Evolutionary conservation across 2,888 invertebrate species (phyloP), one percentile per base, ranked within the genome.

Genomic region (Xanthorhoe designata): DNA sequence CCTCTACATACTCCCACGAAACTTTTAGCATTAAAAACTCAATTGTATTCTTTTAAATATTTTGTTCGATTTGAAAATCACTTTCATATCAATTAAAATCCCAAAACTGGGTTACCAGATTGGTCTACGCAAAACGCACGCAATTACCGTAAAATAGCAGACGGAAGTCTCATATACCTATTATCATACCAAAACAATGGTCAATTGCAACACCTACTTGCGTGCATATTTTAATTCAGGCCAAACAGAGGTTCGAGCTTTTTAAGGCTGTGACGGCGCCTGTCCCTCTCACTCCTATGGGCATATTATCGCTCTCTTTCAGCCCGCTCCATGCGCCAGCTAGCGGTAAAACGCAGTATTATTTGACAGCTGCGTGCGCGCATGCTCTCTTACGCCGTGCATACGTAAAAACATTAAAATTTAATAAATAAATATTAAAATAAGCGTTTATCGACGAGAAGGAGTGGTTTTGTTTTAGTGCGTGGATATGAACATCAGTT

Each of bases 351-450:
- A 74, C 72, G 69, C 73, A 76, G 84, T 74, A 89, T 81, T 83
- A 79, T 75, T 74, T 91, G 92, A 92, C 92, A 90, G 87, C 87
- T 87, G 91, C 90, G 77, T 78, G 75, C 71, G 87, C 90, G 91
- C 91, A 88, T 88, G 90, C 80, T 86, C 80, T 84, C 80, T 80
- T 87, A 87, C 87, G 85, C 84, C 82, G 85, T 85, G 82, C 69
- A 70, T 72, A 61, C 18, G 64, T 75, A 73, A 64, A 68, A 72
- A 70, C 66, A 52, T 63, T 61, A 64, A 64, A 68, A 64, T 71
- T 68, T 67, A 73, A 70, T 73, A 64, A 66, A 71, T 70, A 66
- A 69, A 67, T 69, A 65, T 61, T 64, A 67, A 67, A 71, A 65
- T 50, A 69, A 59, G 59, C 32, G 61, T 69, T 73, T 66, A 42